Evolutionary conservation across 1,140 invertebrate genomes (phyloP).

Genomic region (Drosophila pachea): DNA sequence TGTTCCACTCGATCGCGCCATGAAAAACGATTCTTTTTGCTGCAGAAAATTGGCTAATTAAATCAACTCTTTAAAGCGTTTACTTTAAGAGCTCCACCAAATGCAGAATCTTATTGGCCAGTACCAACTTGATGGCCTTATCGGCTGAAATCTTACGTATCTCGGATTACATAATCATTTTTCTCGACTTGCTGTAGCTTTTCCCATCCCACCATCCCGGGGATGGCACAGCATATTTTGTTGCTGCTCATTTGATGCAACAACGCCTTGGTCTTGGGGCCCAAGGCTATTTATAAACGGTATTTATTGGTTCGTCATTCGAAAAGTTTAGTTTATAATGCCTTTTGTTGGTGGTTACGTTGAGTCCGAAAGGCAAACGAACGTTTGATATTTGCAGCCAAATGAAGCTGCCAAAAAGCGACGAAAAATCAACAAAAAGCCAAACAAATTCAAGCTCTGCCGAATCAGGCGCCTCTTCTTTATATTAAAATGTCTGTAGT

Average conservation of each 20-base stretch:
- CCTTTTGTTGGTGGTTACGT: constrained; percentile 48
- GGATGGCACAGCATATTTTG: neutral
- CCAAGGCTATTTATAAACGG: constrained; percentile 48
- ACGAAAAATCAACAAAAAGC: constrained; percentile 19
- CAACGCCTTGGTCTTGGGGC: neutral
- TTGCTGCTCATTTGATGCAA: constrained; percentile 2
- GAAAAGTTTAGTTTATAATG: constrained; percentile 18
- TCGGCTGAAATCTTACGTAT: too few species aligned
- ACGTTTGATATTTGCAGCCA: constrained; percentile 46
- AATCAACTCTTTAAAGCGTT: neutral
- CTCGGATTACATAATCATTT: neutral
- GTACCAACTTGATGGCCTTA: too few species aligned
- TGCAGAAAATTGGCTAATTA: neutral
- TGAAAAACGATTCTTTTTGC: constrained; percentile 18
- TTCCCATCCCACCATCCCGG: neutral
- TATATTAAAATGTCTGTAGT: constrained; percentile 23
- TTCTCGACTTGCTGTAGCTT: neutral
- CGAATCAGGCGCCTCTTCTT: constrained; percentile 21
- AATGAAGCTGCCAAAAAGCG: constrained; percentile 37
- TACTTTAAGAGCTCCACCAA: neutral
- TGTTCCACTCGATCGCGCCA: constrained; percentile 24
- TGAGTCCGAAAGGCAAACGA: constrained; percentile 44
- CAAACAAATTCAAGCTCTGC: constrained; percentile 23
- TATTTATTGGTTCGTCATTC: constrained; percentile 60
- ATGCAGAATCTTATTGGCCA: too few species aligned